A percentile compares a stretch with the other conserved stretches of the same genome.
phyloP scores from a whole-genome alignment of 2,113 vertebrate species.

The Eublepharis macularius region DNA sequence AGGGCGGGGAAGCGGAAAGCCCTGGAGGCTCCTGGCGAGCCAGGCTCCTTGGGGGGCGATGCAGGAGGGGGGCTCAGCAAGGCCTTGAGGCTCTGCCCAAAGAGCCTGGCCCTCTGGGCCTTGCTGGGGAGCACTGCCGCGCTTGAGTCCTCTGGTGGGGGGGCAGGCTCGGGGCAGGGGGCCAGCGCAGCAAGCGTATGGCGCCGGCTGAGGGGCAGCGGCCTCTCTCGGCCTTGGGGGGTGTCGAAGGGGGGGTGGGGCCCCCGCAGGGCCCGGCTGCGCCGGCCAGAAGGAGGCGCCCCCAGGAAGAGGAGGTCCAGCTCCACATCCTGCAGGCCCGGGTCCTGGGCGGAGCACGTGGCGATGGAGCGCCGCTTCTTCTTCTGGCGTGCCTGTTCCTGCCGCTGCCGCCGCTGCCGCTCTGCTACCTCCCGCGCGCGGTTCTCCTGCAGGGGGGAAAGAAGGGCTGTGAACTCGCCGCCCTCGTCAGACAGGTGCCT shows the following conservation, averaged over 20 bases:
- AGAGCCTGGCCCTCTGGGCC: neutral
- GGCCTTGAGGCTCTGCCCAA: neutral
- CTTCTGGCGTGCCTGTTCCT: constrained; percentile 2
- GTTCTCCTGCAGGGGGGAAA: constrained; percentile 36
- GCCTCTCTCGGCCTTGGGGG: neutral
- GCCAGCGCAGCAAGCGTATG: neutral
- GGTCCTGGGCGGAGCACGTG: constrained; percentile 27
- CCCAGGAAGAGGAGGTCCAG: neutral
- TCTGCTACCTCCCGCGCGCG: neutral
- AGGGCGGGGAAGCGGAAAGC: neutral
- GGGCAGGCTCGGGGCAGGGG: neutral
- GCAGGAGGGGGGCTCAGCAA: neutral
- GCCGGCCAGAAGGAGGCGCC: fast-evolving
- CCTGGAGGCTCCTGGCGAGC: neutral
- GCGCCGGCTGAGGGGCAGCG: neutral
- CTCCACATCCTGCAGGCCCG: neutral
- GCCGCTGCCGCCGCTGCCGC: neutral
- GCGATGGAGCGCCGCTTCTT: constrained; percentile 43
- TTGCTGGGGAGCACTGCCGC: neutral
- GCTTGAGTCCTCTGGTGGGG: neutral
- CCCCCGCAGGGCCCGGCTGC: fast-evolving
- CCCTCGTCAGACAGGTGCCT: too few relatives aligned
- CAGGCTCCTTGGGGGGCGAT: neutral
- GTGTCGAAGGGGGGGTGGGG: too few relatives aligned
- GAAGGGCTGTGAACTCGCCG: neutral